Evolutionary conservation across 2,888 invertebrate species (phyloP), one percentile per base, ranked within the genome.

Genomic region (Ophion ventricosus): DNA sequence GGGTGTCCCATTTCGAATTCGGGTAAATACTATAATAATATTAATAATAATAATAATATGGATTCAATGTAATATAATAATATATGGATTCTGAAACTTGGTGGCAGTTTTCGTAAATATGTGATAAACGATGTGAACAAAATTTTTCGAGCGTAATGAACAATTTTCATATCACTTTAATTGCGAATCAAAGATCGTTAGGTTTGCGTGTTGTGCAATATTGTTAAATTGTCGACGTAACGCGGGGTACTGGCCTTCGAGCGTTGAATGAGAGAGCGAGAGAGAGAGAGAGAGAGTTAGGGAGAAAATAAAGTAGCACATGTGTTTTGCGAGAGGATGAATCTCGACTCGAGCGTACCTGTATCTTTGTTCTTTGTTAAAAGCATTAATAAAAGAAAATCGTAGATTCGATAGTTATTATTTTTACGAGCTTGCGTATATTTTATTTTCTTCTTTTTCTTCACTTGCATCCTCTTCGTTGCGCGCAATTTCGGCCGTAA

Each of bases 361-460:
- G 91, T 91, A 91, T 70, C 76, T 88, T 80, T 87, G 80, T 87
- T 90, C 86, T 90, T 88, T 92, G 91, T 92, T 91, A 90, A 83
- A 89, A 89, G 88, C 88, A 89, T 91, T 90, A 92, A 92, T 91
- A 92, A 92, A 86, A 59, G 17, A 70, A 61, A 57, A 49, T 17
- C 17, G 49, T 49, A 14, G 17, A 49, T 49, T 14, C 26, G 59
- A 92, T 88, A 90, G 89, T 91, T 92, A 91, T 91, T 92, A 91
- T 91, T 92, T 92, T 91, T 88, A 91, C 86, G 85, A 82, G 90
- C 90, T 91, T 90, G 89, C 85, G 90, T 91, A 5, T 91, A 89
- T 88, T 91, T 67, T 67, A 0, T 29, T 80, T 49, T 49, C 14
- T 80, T 74, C 49, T 61, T 75, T 78, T 66, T 87, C 76, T 88